These are phyloP conservation scores for Chrysopilus asiliformis DNA, from an alignment of 2,888 invertebrate species.

Conservation along the genomic window DNA sequence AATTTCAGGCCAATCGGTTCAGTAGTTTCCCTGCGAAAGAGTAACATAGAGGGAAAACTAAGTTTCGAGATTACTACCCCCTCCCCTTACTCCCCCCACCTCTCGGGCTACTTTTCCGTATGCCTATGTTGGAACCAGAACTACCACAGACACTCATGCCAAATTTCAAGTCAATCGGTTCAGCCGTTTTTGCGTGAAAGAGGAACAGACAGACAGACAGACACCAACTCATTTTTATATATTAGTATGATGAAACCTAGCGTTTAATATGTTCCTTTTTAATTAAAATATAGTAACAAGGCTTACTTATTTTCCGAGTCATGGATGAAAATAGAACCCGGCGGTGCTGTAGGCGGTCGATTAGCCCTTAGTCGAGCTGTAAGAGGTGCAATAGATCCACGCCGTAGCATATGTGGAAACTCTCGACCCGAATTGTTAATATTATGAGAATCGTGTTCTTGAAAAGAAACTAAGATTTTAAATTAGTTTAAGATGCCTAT, in stretches of 20 bases:
- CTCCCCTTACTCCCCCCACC: background rate
- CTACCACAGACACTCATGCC: too few species aligned
- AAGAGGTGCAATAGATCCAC: slow-evolving; percentile 33
- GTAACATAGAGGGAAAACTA: too few species aligned
- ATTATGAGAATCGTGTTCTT: slow-evolving; percentile 32
- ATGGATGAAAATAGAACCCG: slow-evolving; percentile 28
- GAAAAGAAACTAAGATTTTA: slow-evolving; percentile 37
- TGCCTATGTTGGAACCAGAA: too few species aligned
- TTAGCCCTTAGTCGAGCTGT: slow-evolving; percentile 31
- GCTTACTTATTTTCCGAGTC: slow-evolving; percentile 16
- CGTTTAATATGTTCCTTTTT: background rate
- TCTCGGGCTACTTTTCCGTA: too few species aligned
- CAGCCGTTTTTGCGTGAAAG: too few species aligned
- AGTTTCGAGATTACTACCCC: too few species aligned
- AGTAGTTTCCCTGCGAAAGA: too few species aligned
- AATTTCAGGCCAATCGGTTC: too few species aligned
- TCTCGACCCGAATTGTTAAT: slow-evolving; percentile 30
- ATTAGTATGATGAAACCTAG: too few species aligned
- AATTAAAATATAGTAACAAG: background rate
- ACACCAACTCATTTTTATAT: too few species aligned
- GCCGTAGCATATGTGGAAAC: slow-evolving; percentile 30
- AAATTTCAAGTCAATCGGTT: too few species aligned
- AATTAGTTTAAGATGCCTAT: background rate
- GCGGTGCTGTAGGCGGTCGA: slow-evolving; percentile 34
- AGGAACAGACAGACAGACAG: too few species aligned